Conservation (phyloP, 2,888 invertebrate species). For the Spatulosminthurus flaviceps region DNA sequence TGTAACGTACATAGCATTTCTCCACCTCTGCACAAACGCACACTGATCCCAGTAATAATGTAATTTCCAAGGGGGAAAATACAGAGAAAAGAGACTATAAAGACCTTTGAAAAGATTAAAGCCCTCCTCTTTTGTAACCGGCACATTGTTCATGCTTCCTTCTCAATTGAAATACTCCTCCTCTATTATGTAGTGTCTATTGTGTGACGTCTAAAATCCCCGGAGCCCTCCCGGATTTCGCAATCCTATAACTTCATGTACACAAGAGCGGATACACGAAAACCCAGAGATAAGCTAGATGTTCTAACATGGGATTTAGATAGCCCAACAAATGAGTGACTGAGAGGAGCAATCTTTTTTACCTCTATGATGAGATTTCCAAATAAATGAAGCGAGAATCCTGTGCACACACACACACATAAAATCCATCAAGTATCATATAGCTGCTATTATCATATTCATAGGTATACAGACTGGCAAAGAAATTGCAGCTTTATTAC, state of each 20-base stretch:
- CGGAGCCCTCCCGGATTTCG: slow-evolving; percentile 44
- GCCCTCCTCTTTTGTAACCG: slow-evolving; percentile 35
- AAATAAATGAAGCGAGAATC: slow-evolving; percentile 43
- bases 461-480: background rate
- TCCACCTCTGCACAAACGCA: too few species aligned
- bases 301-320: slow-evolving; percentile 12
- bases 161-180: slow-evolving; percentile 44
- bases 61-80: background rate
- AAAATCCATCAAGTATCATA: background rate
- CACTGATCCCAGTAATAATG: too few species aligned
- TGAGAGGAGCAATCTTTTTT: slow-evolving; percentile 6
- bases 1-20: too few species aligned
- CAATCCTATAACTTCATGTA: slow-evolving; percentile 26
- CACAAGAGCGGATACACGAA: background rate
- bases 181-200: slow-evolving; percentile 38
- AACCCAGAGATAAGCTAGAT: background rate
- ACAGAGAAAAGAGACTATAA: slow-evolving; percentile 28
- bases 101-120: slow-evolving; percentile 36
- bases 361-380: slow-evolving; percentile 31
- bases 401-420: slow-evolving; percentile 3
- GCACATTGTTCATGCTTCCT: slow-evolving; percentile 40
- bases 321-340: slow-evolving; percentile 20
- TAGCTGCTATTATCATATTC: background rate
- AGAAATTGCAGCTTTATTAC: background rate
- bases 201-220: slow-evolving; percentile 26